Evolutionary conservation across 2,888 invertebrate species (phyloP).

Genomic region (Andrena chrysosceles): DNA sequence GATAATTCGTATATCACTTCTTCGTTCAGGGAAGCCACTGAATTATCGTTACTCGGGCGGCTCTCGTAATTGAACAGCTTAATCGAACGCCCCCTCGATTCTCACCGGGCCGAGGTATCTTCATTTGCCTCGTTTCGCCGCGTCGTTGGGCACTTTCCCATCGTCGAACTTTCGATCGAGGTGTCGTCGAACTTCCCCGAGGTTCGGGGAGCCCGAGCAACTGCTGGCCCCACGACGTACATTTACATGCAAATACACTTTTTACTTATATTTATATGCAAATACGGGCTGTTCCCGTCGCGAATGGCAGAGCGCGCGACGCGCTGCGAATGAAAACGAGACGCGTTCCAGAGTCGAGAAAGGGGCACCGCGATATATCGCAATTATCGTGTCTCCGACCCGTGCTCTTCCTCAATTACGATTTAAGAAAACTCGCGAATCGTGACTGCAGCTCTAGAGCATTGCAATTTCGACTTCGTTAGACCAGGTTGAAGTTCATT

Average conservation of each 20-base stretch:
- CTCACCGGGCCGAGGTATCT: not conserved
- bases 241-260: constrained; percentile 75
- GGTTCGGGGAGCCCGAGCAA: constrained; percentile 2
- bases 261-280: constrained; percentile 80
- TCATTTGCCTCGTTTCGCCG: constrained; percentile 14
- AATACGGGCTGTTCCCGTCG: constrained; percentile 70
- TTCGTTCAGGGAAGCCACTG: not conserved
- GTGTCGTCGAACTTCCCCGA: constrained; percentile 47
- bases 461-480: no score
- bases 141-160: constrained; percentile 20
- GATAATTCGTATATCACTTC: constrained; percentile 7
- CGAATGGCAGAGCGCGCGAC: constrained; percentile 38
- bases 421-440: constrained; percentile 29
- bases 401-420: constrained; percentile 6
- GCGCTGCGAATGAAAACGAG: constrained; percentile 39
- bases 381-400: constrained; percentile 42
- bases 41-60: constrained; percentile 1
- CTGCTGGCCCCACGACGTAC: constrained; percentile 43
- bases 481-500: no score
- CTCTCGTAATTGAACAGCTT: not conserved
- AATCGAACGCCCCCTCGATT: not conserved
- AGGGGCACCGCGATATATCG: constrained; percentile 39
- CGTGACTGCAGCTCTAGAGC: not conserved
- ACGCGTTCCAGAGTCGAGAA: constrained; percentile 35
- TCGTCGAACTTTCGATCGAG: constrained; percentile 43